Evolutionary conservation across 2,113 vertebrate genomes (phyloP).

Genomic region (Acanthochromis polyacanthus): DNA sequence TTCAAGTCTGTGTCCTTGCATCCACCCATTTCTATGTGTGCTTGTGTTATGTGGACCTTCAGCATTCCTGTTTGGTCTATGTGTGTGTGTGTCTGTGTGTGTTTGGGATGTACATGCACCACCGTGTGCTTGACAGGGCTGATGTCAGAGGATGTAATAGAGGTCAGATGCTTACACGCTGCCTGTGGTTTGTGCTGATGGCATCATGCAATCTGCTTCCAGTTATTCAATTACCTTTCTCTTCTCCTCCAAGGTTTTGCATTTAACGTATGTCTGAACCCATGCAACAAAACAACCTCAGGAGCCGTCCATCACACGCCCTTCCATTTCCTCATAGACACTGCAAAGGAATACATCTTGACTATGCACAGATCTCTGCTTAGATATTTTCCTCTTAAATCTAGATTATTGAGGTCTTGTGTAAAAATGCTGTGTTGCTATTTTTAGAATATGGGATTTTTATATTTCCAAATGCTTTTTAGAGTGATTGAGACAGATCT

Average conservation of each 20-base stretch:
- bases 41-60: slow-evolving; percentile 1
- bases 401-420: background rate
- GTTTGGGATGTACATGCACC: slow-evolving; percentile 40
- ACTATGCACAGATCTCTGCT: background rate
- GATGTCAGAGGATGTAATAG: slow-evolving; percentile 71
- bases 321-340: slow-evolving; percentile 60
- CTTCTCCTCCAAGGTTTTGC: slow-evolving; percentile 72
- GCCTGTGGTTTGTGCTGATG: slow-evolving; percentile 75
- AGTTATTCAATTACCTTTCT: slow-evolving; percentile 79
- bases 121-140: slow-evolving; percentile 38
- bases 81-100: slow-evolving; percentile 20
- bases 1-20: slow-evolving; percentile 15
- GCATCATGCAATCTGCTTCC: slow-evolving; percentile 78
- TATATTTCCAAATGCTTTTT: background rate
- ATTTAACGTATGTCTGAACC: slow-evolving; percentile 76
- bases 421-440: slow-evolving; percentile 5
- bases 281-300: slow-evolving; percentile 67
- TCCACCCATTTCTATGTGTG: background rate
- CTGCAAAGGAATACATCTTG: slow-evolving; percentile 28
- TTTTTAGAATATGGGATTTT: background rate
- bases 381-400: slow-evolving; percentile 14
- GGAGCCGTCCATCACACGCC: slow-evolving; percentile 59
- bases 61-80: slow-evolving; percentile 6
- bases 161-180: slow-evolving; percentile 77
- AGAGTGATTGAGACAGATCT: background rate